A percentile compares a stretch with the other conserved stretches of the same genome.
phyloP scores from a whole-genome alignment of 2,888 invertebrate genomes.

The Diaprepes abbreviatus region DNA sequence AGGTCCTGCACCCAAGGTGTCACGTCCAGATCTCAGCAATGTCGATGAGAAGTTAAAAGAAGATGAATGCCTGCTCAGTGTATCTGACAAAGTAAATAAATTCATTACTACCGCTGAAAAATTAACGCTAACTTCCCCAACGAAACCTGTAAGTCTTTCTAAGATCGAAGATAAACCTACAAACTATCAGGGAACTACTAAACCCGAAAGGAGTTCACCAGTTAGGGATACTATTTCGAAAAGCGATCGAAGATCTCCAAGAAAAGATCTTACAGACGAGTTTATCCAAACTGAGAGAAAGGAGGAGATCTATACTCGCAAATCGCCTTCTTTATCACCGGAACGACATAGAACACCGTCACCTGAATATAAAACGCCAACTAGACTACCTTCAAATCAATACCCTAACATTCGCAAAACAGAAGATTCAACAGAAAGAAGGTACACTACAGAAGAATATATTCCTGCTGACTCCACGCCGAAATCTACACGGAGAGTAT shows the following conservation, averaged over 20 bases:
- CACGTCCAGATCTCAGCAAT: conserved; percentile 53
- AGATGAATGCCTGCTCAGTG: conserved; percentile 74
- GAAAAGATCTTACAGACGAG: conserved; percentile 48
- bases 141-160: conserved; percentile 53
- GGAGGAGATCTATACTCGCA: conserved; percentile 51
- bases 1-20: conserved; percentile 50
- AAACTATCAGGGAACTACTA: conserved; percentile 28
- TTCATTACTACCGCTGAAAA: conserved; percentile 76
- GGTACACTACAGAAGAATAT: conserved; percentile 43
- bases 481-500: conserved; percentile 64
- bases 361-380: conserved; percentile 53
- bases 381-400: conserved; percentile 55
- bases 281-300: conserved; percentile 55
- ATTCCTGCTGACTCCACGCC: conserved; percentile 57
- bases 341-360: conserved; percentile 47
- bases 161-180: conserved; percentile 54
- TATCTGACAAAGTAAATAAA: conserved; percentile 76
- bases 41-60: conserved; percentile 62
- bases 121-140: conserved; percentile 63
- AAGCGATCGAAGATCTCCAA: conserved; percentile 41
- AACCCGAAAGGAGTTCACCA: conserved; percentile 50
- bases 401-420: conserved; percentile 48
- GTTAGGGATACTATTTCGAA: conserved; percentile 29
- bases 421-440: conserved; percentile 47
- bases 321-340: conserved; percentile 43